phyloP scores from a whole-genome alignment of 2,113 vertebrate genomes.

The Vulpes ferrilata region DNA sequence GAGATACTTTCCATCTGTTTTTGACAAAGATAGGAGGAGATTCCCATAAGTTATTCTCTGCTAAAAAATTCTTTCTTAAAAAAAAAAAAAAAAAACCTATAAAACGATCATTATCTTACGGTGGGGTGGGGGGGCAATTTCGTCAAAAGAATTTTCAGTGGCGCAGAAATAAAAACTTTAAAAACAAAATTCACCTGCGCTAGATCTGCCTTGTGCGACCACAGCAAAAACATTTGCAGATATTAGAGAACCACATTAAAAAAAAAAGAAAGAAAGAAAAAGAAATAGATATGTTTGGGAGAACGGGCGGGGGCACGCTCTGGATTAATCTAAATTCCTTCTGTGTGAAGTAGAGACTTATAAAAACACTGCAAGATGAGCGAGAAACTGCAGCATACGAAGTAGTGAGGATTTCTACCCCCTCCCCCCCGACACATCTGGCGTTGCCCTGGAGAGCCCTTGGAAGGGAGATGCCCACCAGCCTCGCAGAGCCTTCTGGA shows the following conservation, averaged over 20 bases:
- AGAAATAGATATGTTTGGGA: not conserved
- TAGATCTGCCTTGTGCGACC: not conserved
- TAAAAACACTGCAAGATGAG: not conserved
- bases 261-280: not conserved
- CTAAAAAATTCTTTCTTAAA: slow-evolving; percentile 27
- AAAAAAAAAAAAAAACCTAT: not conserved
- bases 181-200: not conserved
- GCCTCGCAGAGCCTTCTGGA: not conserved
- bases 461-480: not conserved
- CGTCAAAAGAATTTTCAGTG: slow-evolving; percentile 35
- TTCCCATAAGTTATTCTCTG: slow-evolving; percentile 60
- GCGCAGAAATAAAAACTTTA: not conserved
- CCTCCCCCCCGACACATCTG: fast-evolving
- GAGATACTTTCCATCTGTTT: slow-evolving; percentile 88
- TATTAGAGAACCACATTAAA: not conserved
- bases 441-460: not conserved
- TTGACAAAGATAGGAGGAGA: slow-evolving; percentile 84
- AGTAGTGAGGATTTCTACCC: not conserved
- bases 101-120: not conserved
- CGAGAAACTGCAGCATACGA: not conserved
- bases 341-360: not conserved
- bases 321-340: slow-evolving; percentile 35
- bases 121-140: not conserved
- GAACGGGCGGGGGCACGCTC: not conserved
- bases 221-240: not conserved